Conservation (phyloP, 2,797 vertebrate species). For the Gallinago stenura region DNA sequence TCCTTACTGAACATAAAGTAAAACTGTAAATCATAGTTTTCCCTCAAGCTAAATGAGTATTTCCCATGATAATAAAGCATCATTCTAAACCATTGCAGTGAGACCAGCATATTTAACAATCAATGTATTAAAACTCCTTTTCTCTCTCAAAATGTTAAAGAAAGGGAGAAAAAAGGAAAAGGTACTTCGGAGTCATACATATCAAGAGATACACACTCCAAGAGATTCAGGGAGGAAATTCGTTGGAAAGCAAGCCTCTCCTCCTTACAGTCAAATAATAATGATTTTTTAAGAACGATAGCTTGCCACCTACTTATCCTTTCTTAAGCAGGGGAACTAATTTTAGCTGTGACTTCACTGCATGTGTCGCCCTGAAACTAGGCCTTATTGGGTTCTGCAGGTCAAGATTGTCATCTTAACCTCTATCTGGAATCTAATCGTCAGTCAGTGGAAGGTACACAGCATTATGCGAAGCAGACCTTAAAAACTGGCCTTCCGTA, state of each 20-base stretch:
- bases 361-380: not conserved
- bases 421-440: not conserved
- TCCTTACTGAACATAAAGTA: not conserved
- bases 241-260: not conserved
- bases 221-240: not conserved
- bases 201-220: not conserved
- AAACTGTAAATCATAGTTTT: not conserved
- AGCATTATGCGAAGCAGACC: not conserved
- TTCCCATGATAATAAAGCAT: not conserved
- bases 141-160: not conserved
- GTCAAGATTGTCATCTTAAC: not conserved
- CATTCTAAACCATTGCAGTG: not conserved
- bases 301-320: not conserved
- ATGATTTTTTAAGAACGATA: not conserved
- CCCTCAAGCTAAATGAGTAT: not conserved
- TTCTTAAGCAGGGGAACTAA: not conserved
- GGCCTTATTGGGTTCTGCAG: not conserved
- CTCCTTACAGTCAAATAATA: not conserved
- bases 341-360: not conserved
- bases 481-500: not conserved
- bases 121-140: not conserved
- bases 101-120: not conserved
- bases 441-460: not conserved
- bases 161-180: not conserved
- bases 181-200: not conserved